phyloP scores from a whole-genome alignment of 1,140 invertebrate species.

The Scaptodrosophila lebanonensis region DNA sequence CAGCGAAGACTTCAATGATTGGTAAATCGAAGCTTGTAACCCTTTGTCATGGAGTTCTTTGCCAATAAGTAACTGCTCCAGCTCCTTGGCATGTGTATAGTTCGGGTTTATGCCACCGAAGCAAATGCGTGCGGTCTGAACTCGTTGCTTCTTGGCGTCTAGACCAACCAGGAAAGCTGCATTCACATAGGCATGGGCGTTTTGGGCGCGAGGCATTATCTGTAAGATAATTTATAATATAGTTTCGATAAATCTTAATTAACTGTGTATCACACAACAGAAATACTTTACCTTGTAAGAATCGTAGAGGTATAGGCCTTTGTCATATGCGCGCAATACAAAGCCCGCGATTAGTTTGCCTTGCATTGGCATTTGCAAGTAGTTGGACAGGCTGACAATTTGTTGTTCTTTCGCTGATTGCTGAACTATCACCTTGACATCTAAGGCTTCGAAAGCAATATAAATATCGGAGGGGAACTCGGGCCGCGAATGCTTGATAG shows the following conservation, averaged over 20 bases:
- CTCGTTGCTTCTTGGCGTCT: conserved; percentile 49
- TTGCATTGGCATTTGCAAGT: conserved; percentile 33
- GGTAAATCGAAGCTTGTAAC: conserved; percentile 79
- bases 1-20: conserved; percentile 81
- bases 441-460: conserved; percentile 83
- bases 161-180: conserved; percentile 86
- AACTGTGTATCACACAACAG: no score
- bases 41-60: conserved; percentile 79
- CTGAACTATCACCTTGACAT: conserved; percentile 77
- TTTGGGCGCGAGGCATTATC: conserved; percentile 89
- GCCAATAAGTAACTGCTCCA: conserved; percentile 82
- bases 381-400: conserved; percentile 43
- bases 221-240: no score
- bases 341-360: conserved; percentile 53
- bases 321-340: conserved; percentile 44
- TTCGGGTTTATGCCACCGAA: conserved; percentile 84
- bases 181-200: conserved; percentile 90
- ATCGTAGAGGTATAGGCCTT: conserved; percentile 46
- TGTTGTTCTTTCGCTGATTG: conserved; percentile 23
- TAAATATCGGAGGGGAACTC: conserved; percentile 89
- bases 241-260: no score
- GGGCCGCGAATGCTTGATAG: conserved; percentile 84
- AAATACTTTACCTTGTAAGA: conserved; percentile 82
- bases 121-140: conserved; percentile 76
- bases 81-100: conserved; percentile 84